Conservation (phyloP, 2,113 vertebrate species). For the Enhydra lutris region DNA sequence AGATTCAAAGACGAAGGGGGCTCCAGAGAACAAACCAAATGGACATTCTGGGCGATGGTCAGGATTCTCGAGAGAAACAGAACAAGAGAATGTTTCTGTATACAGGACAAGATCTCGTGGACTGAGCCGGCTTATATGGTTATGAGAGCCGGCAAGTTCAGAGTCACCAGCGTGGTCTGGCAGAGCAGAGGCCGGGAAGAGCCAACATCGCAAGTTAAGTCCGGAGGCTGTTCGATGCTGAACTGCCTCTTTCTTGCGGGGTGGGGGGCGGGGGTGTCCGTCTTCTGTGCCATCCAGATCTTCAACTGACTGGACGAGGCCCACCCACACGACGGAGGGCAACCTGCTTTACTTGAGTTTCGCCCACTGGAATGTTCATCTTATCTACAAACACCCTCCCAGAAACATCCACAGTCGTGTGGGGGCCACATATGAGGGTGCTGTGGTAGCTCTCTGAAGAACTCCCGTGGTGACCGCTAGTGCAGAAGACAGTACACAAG, state of each 20-base stretch:
- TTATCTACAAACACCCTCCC: not conserved
- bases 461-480: not conserved
- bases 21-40: not conserved
- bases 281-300: not conserved
- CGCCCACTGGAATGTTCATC: not conserved
- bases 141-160: not conserved
- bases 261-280: fast-evolving
- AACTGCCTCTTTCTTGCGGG: not conserved
- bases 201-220: not conserved
- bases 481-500: no score
- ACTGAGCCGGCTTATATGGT: not conserved
- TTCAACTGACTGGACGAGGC: not conserved
- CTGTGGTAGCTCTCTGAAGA: not conserved
- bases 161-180: not conserved
- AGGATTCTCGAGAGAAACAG: not conserved
- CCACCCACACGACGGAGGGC: not conserved
- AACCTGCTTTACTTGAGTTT: not conserved
- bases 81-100: not conserved
- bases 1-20: not conserved
- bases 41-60: no score
- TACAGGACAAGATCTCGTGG: not conserved
- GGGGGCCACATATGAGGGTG: not conserved
- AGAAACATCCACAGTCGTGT: not conserved
- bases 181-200: not conserved
- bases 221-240: not conserved